phyloP scores from a whole-genome alignment of 2,113 vertebrate species.

The Coturnix japonica region DNA sequence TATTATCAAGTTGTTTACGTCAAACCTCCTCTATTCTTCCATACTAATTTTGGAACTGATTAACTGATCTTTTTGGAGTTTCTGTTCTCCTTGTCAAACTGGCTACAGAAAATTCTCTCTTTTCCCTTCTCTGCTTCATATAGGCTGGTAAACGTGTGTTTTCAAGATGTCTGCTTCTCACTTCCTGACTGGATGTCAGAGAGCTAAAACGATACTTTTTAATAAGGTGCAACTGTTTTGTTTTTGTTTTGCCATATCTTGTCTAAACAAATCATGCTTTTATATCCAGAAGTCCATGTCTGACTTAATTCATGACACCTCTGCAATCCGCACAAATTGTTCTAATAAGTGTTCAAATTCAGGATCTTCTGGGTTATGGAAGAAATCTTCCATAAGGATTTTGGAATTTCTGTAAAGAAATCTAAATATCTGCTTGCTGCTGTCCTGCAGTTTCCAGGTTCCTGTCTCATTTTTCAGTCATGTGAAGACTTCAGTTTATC shows the following conservation, averaged over 20 bases:
- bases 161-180: not conserved
- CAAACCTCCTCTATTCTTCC: not conserved
- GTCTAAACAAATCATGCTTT: not conserved
- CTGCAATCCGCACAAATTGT: not conserved
- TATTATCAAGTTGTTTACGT: not conserved
- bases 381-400: not conserved
- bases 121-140: not conserved
- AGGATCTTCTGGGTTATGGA: not conserved
- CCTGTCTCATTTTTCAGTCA: not conserved
- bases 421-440: not conserved
- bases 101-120: not conserved
- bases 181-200: not conserved
- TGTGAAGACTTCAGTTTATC: not conserved
- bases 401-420: not conserved
- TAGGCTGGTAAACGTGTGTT: not conserved
- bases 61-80: not conserved
- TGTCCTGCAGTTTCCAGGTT: not conserved
- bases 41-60: not conserved
- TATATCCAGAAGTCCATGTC: not conserved
- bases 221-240: not conserved
- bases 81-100: not conserved
- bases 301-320: not conserved
- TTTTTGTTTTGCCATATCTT: not conserved
- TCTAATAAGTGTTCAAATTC: not conserved
- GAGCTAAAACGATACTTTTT: not conserved